Base-by-base conservation (phyloP, 2,888 invertebrate species). In the Malachius bipustulatus region DNA sequence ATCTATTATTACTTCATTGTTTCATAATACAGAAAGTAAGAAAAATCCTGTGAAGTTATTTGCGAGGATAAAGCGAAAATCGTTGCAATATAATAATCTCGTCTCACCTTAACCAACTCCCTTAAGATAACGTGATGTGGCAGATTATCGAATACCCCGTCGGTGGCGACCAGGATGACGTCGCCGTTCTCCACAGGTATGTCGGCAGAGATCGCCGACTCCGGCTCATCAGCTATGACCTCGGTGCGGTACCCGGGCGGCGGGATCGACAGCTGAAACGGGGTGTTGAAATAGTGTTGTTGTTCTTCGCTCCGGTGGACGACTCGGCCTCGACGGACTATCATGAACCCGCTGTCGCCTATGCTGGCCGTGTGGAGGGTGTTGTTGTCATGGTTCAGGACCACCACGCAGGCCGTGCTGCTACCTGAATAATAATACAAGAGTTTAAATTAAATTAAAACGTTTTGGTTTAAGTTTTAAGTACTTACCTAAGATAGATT, bases 221-320 rank as follows among this genome's bases (percentile, higher is more conserved):
- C 89, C 4, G 93, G 93, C 60, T 90, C 85, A 63, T 94, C 94
- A 61, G 87, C 87, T 12, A 91, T 75, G 41, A 91, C 91, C 54
- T 82, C 78, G 42, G 80, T 78, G 46, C 82, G 81, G 49, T 85
- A 82, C 9, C 85, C 85, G 2, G 91, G 89, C 13, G 96, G 96
- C 24, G 94, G 89, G 49, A 96, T 67, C 32, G 94, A 88, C 45
- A 97, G 71, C 65, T 97, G 97, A 71, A 90, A 97, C 3, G 97
- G 97, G 26, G 97, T 96, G 67, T 97, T 97, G 65, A 97, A 97
- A 66, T 96, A 96, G 64, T 97, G 97, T 55, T 94, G 93, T 57
- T 97, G 97, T 60, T 97, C 97, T 53, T 87, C 85, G 3, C 94
- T 94, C 42, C 88, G 78, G 59, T 91, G 87, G 14, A 97, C 81